phyloP scores from a whole-genome alignment of 2,113 vertebrate genomes.

The Nanorana parkeri region DNA sequence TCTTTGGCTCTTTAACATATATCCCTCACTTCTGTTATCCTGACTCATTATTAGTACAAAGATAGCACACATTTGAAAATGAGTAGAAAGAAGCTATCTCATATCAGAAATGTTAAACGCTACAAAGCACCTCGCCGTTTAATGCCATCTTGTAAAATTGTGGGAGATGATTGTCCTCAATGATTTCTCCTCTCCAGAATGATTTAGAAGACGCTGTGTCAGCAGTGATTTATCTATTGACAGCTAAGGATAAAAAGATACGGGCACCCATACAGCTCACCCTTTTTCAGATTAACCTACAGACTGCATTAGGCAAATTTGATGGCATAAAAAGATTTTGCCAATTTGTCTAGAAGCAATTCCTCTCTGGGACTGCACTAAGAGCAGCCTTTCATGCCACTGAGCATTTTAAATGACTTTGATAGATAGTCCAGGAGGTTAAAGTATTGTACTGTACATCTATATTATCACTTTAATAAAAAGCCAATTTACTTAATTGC shows the following conservation, averaged over 20 bases:
- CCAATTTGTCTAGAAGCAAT: conserved; percentile 86
- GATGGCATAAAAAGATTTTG: conserved; percentile 84
- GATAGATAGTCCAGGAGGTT: conserved; percentile 80
- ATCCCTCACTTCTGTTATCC: neutral
- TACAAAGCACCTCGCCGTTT: conserved; percentile 38
- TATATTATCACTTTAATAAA: conserved; percentile 78
- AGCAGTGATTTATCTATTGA: conserved; percentile 84
- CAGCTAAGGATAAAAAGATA: conserved; percentile 84
- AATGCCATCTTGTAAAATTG: conserved; percentile 56
- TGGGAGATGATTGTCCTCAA: conserved; percentile 66
- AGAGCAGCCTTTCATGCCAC: conserved; percentile 79
- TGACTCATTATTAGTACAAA: conserved; percentile 8
- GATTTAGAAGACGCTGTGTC: conserved; percentile 81
- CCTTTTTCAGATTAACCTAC: conserved; percentile 85
- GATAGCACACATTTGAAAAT: conserved; percentile 10
- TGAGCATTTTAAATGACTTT: conserved; percentile 80
- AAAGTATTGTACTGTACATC: conserved; percentile 73
- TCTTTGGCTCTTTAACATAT: neutral
- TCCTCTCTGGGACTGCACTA: conserved; percentile 81
- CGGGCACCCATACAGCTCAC: conserved; percentile 77
- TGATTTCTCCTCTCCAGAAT: conserved; percentile 70
- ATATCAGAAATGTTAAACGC: conserved; percentile 50
- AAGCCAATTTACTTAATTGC: conserved; percentile 82
- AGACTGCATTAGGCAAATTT: conserved; percentile 90
- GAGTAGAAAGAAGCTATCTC: conserved; percentile 1